phyloP scores from a whole-genome alignment of 2,888 invertebrate species.

The Metallyticus violacea region DNA sequence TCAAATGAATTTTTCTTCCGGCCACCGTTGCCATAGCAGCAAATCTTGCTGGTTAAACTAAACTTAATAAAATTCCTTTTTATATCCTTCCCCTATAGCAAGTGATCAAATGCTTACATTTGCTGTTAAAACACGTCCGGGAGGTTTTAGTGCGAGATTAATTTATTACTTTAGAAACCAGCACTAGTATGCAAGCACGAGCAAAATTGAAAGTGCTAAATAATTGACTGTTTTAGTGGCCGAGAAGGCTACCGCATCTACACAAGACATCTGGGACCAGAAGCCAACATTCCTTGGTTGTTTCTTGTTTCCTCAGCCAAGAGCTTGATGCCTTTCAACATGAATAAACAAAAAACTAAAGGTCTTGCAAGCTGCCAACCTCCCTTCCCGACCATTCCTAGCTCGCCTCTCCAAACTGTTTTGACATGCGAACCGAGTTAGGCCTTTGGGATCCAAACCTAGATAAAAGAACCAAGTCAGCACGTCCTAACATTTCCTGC shows the following conservation, averaged over 20 bases:
- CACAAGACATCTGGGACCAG: background rate
- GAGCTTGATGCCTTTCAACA: background rate
- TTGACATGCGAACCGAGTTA: constrained; percentile 5
- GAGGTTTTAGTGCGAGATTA: background rate
- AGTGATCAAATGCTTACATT: too few relatives aligned
- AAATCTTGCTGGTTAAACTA: too few relatives aligned
- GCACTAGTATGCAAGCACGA: too few relatives aligned
- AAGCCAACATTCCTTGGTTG: background rate
- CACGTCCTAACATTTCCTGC: constrained; percentile 8
- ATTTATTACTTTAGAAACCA: background rate
- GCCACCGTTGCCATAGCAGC: too few relatives aligned
- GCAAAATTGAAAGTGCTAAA: background rate
- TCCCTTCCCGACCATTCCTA: background rate
- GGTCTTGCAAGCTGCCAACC: background rate
- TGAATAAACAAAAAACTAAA: background rate
- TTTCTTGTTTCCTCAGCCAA: background rate
- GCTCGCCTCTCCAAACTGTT: background rate
- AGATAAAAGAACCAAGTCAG: constrained; percentile 11
- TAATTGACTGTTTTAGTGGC: background rate
- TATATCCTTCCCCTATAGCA: too few relatives aligned
- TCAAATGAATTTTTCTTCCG: too few relatives aligned
- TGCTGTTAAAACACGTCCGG: too few relatives aligned
- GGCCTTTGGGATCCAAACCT: constrained; percentile 10
- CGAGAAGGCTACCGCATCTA: background rate
- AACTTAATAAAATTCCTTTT: too few relatives aligned